Evolutionary conservation across 2,113 vertebrate species (phyloP), one percentile per base, ranked within the genome.

Genomic region (Catharus minimus): DNA sequence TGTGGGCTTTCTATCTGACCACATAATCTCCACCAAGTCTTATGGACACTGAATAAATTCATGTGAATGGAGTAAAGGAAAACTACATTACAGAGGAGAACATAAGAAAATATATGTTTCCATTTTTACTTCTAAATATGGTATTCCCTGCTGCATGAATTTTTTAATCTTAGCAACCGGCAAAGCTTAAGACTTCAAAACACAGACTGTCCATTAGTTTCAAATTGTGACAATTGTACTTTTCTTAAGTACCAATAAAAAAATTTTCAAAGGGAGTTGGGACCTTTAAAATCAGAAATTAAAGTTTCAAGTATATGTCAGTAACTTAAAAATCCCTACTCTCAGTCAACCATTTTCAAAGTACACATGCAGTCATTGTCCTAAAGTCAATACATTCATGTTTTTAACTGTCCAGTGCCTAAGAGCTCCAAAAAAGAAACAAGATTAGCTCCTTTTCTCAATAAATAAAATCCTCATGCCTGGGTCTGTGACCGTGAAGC

Each of bases 341-440:
- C 24, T 62, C 56, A 69, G 20, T 16, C 38, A 86, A 66, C 14
- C 47, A 68, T 32, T 82, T 68, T 2, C 7, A 36, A 82, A 74
- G 44, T 13, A 62, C 1, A 0, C 27, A 69, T 0, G 6, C 3
- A 26, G 15, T 15, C 52, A 55, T 2, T 50, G 14, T 23, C 44
- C 15, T 43, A 53, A 72, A 36, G 6, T 22, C 3, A 3, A 55
- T 8, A 53, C 1, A 28, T 53, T 72, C 9, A n/a, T 20, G 11
- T 41, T 72, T 74, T 71, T 47, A 60, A 30, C 11, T n/a, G 58
- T 30, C 22, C 21, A 50, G 36, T 27, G 8, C 3, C 76, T 57
- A 55, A 60, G 9, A 79, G 38, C 5, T 55, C 33, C 86, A 86
- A 57, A 86, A 53, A 84, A 64, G 6, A 60, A 7, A 38, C 6